Conservation (phyloP, 2,888 invertebrate genomes). For the Drosophila stalkeri region DNA sequence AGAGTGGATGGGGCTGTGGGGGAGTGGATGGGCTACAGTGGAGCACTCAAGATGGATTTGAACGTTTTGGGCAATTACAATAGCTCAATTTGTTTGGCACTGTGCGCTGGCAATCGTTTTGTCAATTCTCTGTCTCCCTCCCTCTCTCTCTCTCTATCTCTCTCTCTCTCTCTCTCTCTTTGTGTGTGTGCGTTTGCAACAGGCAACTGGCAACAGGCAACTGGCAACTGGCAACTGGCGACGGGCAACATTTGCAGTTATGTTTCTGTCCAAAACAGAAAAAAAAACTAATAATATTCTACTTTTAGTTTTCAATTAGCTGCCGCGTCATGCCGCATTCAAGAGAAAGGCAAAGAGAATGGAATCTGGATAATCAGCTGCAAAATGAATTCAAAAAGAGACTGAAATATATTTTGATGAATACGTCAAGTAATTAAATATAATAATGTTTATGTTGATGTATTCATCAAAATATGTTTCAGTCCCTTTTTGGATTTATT, state of each 20-base stretch:
- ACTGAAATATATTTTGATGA: neutral
- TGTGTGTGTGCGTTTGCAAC: slow-evolving; percentile 15
- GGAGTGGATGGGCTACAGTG: slow-evolving; percentile 7
- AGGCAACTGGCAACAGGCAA: slow-evolving; percentile 23
- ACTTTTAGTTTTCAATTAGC: slow-evolving; percentile 71
- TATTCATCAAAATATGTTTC: neutral
- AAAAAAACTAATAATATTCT: slow-evolving; percentile 43
- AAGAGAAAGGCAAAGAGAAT: slow-evolving; percentile 79
- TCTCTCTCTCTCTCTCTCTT: neutral
- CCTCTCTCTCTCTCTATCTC: neutral
- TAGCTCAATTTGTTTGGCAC: slow-evolving; percentile 77
- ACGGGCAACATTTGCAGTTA: slow-evolving; percentile 37
- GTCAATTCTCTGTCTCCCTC: slow-evolving; percentile 54
- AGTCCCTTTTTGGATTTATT: neutral
- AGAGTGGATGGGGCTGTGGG: neutral
- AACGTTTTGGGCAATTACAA: slow-evolving; percentile 80
- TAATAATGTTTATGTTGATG: too few relatives aligned
- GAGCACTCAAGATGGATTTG: slow-evolving; percentile 70
- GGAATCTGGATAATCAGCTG: slow-evolving; percentile 43
- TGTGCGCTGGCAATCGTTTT: slow-evolving; percentile 73
- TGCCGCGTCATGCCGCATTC: slow-evolving; percentile 35
- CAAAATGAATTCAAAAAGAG: neutral
- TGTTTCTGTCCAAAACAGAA: slow-evolving; percentile 27
- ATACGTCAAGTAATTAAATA: neutral
- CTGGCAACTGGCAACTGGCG: slow-evolving; percentile 7